Evolutionary conservation across 1,140 invertebrate genomes (phyloP), one percentile per base, ranked within the genome.

Genomic region (Pseudomyrmex sp.): DNA sequence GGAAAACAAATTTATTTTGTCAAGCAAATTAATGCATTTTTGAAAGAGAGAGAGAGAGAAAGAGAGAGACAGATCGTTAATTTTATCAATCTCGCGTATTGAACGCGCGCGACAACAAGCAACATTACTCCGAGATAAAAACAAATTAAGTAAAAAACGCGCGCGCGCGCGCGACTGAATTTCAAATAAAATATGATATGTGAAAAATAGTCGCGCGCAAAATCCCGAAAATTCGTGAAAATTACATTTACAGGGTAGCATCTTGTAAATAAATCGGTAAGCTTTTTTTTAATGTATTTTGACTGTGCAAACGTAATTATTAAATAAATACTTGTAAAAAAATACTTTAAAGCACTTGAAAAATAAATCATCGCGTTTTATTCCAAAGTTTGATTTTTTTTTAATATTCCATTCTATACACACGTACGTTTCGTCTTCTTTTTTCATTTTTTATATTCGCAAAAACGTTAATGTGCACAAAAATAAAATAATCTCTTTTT

Each of bases 291-390:
- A 77, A 76, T 46, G 18, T 56, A 54, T 66, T 54, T 8, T 4
- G 20, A 54, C 48, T 76, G 26, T 35, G 35, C 35, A 35, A 66
- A 63, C 62, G n/a, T 44, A 52, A 26, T 52, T 20, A 44, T 76
- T 77, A 56, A 77, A 77, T 77, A 77, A 66, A 54, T 54, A 77
- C 26, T 66, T 35, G 10, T 20, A 13, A 5, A 62, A 48, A 75
- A 59, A 61, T 18, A 62, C 9, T 48, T 48, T 62, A 63, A 59
- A 76, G 12, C 13, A 0, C 20, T 44, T 76, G n/a, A 74, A 74
- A 74, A 62, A 74, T 66, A 56, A 54, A 66, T 65, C 26, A 76
- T 76, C 5, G 66, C 50, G 13, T 54, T 76, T 35, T 66, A 68
- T n/a, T n/a, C 18, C n/a, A 20, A 48, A 44, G 65, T 66, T 35